Base-by-base conservation (phyloP, 2,888 invertebrate species). In the Luffia ferchaultella region DNA sequence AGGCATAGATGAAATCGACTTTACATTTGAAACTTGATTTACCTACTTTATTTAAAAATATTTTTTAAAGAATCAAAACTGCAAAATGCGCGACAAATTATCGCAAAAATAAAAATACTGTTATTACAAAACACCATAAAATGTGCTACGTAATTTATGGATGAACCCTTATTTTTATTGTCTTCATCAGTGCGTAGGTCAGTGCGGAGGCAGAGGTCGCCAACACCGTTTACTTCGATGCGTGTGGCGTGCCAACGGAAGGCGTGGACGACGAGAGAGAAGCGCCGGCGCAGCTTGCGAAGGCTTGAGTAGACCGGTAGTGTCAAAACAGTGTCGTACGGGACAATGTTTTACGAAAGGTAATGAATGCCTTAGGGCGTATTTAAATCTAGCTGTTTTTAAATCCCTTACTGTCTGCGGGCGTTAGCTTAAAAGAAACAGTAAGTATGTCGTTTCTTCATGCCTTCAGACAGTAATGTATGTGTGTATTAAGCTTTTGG, bases 171-270 rank as follows among this genome's bases (percentile, higher is more conserved):
- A n/a, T n/a, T n/a, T n/a, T n/a, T n/a, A n/a, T n/a, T n/a, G n/a
- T n/a, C n/a, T n/a, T n/a, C 75, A 46, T 2, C 73, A 96, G 95
- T 98, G 97, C 70, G 89, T 92, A 58, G 94, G 94, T 18, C 82
- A 87, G 0, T 97, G 97, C 69, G 93, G 91, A 43, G 86, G 50
- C 74, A 85, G 40, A 76, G 97, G 97, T 0, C 90, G 93, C 50
- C 93, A 95, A 72, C 95, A 95, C 68, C 88, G 98, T 59, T 90
- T 93, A 58, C 82, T 98, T 51, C 93, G 93, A 62, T 98, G 98
- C 75, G 94, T 97, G 55, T 98, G 97, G 98, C 91, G 89, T 61
- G 91, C 92, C 3, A 92, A 91, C 17, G 58, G 42, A 19, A 95
- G 93, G 92, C 88, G 87, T 63, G 91, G 90, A 20, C 91, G 92